These are phyloP conservation scores for Muscicapa striata DNA, from an alignment of 2,797 vertebrate species.

Conservation along the genomic window DNA sequence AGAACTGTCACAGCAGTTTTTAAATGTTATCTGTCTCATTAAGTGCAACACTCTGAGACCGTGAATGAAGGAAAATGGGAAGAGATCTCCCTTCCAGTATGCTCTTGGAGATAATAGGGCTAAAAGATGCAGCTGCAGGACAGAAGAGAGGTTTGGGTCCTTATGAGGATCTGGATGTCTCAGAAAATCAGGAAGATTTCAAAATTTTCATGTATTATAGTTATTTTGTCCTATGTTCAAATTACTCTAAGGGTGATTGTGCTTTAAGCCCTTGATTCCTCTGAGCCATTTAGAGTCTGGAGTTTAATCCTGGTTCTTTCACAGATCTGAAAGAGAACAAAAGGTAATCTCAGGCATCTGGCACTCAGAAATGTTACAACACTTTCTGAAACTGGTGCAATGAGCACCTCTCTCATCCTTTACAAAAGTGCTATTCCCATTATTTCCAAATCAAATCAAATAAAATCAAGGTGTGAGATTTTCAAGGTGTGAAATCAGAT, in stretches of 20 bases:
- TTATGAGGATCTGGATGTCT: neutral
- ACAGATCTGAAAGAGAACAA: neutral
- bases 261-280: neutral
- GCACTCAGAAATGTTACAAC: neutral
- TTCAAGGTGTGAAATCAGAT: neutral
- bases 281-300: neutral
- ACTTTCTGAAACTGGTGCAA: neutral
- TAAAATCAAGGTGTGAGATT: no score
- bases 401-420: neutral
- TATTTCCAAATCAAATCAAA: neutral
- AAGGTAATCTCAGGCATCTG: neutral
- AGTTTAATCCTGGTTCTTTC: neutral
- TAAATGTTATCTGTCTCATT: neutral
- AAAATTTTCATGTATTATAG: accelerated
- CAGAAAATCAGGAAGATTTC: neutral
- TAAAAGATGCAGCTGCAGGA: neutral
- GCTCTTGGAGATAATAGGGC: neutral
- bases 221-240: neutral
- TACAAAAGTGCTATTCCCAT: neutral
- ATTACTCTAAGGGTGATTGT: neutral
- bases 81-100: neutral
- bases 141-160: neutral
- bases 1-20: neutral
- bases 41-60: neutral
- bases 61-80: neutral